phyloP scores from a whole-genome alignment of 2,797 vertebrate genomes.

The Paramormyrops hopkinsi region DNA sequence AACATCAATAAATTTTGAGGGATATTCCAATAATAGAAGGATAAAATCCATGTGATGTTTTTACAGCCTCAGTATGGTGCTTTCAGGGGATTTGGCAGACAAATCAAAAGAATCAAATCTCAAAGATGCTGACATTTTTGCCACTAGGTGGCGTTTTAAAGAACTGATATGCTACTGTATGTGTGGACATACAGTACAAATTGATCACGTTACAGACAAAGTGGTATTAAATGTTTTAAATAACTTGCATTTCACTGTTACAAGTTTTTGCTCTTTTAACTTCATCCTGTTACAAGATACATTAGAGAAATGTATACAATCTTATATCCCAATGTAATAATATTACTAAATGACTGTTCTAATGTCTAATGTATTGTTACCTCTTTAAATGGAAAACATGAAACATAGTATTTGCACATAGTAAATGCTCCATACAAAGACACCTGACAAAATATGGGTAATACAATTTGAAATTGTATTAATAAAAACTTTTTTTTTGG shows the following conservation, averaged over 20 bases:
- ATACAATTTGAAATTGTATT: not conserved
- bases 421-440: not conserved
- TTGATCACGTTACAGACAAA: not conserved
- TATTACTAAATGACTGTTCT: not conserved
- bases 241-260: not conserved
- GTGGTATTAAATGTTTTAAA: not conserved
- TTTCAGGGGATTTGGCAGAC: not conserved
- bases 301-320: not conserved
- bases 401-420: not conserved
- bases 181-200: not conserved
- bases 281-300: not conserved
- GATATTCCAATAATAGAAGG: not conserved
- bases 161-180: not conserved
- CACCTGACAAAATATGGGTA: not conserved
- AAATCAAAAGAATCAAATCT: not conserved
- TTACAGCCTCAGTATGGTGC: not conserved
- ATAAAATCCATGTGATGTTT: not conserved
- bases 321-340: not conserved
- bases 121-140: not conserved
- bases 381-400: not conserved
- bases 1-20: not conserved
- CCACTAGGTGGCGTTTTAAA: conserved; percentile 10
- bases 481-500: not conserved
- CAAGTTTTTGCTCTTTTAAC: not conserved
- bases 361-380: not conserved